phyloP scores from a whole-genome alignment of 2,797 vertebrate species.

The Mareca penelope region DNA sequence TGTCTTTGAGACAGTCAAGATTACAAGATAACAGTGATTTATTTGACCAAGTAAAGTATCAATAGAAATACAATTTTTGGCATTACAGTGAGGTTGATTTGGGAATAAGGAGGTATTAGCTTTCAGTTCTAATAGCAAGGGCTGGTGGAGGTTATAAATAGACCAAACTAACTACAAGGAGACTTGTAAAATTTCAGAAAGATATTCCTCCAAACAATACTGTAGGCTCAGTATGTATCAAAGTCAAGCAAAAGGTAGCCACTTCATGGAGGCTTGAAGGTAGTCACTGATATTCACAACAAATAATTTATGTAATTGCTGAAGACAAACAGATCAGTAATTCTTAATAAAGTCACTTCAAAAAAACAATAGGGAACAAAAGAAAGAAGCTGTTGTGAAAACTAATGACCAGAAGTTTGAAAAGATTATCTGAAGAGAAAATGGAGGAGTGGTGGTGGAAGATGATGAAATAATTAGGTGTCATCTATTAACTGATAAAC shows the following conservation, averaged over 20 bases:
- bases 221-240: fast-evolving
- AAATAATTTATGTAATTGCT: neutral
- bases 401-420: neutral
- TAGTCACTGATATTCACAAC: neutral
- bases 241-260: neutral
- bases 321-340: neutral
- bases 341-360: neutral
- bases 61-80: neutral
- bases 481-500: neutral
- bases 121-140: neutral
- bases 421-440: neutral
- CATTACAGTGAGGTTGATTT: neutral
- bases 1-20: neutral
- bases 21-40: neutral
- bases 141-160: neutral
- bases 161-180: neutral
- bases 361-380: neutral
- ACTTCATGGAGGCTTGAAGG: neutral
- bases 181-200: neutral
- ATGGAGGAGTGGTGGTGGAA: neutral
- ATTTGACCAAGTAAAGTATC: neutral
- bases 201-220: neutral
- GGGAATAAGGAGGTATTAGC: neutral
- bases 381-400: neutral
- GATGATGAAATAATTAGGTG: neutral